Evolutionary conservation across 2,113 vertebrate species (phyloP).

Genomic region (Todiramphus chloris): DNA sequence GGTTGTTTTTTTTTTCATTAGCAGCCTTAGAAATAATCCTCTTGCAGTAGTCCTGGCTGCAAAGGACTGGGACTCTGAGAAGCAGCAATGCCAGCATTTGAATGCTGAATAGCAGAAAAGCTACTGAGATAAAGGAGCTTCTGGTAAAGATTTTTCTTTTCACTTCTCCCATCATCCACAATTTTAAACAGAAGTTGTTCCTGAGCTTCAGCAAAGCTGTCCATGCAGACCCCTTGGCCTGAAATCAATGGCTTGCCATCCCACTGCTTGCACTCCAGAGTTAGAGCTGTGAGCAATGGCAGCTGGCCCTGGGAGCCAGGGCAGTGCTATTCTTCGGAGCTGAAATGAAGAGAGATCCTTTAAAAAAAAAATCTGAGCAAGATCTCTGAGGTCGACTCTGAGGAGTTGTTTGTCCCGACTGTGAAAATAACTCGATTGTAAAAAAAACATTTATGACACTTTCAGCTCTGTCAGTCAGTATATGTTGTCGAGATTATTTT

Average conservation of each 20-base stretch:
- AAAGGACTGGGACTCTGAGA: neutral
- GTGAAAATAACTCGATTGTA: slow-evolving; percentile 21
- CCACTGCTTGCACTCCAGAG: neutral
- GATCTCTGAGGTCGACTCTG: neutral
- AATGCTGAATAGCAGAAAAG: neutral
- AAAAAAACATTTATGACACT: slow-evolving; percentile 7
- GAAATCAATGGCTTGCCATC: slow-evolving; percentile 10
- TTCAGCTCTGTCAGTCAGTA: neutral
- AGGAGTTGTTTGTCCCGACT: slow-evolving; percentile 22
- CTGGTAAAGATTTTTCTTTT: neutral
- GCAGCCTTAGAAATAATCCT: neutral
- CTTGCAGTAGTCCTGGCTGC: neutral
- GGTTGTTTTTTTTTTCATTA: neutral
- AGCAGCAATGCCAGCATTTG: neutral
- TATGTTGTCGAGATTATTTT: slow-evolving; percentile 34
- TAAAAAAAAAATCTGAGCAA: neutral
- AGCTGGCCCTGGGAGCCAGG: neutral
- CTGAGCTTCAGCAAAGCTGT: neutral
- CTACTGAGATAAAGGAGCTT: neutral
- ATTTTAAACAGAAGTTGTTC: neutral
- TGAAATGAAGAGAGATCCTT: slow-evolving; percentile 19
- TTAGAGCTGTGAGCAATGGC: slow-evolving; percentile 52
- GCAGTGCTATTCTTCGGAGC: slow-evolving; percentile 8
- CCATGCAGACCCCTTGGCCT: neutral
- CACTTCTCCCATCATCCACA: neutral